Percentiles rank a stretch among this genome's conserved stretches.
Evolutionary conservation across 2,888 invertebrate genomes (phyloP).

Genomic region (Drosophila koepferae): DNA sequence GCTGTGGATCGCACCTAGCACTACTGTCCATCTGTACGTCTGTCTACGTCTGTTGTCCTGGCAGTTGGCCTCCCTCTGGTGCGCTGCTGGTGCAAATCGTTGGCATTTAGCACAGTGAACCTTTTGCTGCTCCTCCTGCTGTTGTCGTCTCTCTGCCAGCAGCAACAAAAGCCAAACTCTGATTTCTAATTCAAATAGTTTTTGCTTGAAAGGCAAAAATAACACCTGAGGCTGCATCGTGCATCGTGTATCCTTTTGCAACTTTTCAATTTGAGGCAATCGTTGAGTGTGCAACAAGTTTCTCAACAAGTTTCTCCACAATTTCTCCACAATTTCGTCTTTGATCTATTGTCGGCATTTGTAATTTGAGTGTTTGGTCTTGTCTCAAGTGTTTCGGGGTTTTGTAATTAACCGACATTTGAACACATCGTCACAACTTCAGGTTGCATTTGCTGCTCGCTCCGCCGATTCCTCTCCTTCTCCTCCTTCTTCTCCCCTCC

Average conservation of each 20-base stretch:
- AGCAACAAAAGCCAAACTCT: conserved; percentile 42
- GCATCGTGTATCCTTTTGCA: not conserved
- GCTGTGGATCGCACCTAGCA: conserved; percentile 51
- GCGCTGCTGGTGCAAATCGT: conserved; percentile 78
- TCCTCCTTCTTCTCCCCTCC: not conserved
- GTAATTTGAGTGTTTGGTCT: conserved; percentile 60
- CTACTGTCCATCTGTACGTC: not conserved
- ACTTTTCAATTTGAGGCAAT: conserved; percentile 44
- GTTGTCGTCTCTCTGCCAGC: conserved; percentile 26
- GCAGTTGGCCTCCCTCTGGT: conserved; percentile 53
- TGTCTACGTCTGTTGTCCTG: not conserved
- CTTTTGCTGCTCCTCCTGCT: conserved; percentile 30
- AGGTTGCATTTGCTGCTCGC: conserved; percentile 13
- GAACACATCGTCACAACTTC: conserved; percentile 60
- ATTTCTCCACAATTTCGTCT: conserved; percentile 27
- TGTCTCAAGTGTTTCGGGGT: conserved; percentile 63
- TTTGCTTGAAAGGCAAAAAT: conserved; percentile 22
- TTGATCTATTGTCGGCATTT: conserved; percentile 59
- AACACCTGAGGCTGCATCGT: conserved; percentile 48
- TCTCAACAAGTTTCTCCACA: conserved; percentile 50
- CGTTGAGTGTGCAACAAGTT: conserved; percentile 17
- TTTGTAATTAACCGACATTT: conserved; percentile 82
- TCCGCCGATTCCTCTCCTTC: not conserved
- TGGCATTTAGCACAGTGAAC: conserved; percentile 63
- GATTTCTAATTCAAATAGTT: conserved; percentile 32